These are phyloP conservation scores for Ivindomyrus marchei DNA, from an alignment of 2,113 vertebrate species.

Conservation along the genomic window DNA sequence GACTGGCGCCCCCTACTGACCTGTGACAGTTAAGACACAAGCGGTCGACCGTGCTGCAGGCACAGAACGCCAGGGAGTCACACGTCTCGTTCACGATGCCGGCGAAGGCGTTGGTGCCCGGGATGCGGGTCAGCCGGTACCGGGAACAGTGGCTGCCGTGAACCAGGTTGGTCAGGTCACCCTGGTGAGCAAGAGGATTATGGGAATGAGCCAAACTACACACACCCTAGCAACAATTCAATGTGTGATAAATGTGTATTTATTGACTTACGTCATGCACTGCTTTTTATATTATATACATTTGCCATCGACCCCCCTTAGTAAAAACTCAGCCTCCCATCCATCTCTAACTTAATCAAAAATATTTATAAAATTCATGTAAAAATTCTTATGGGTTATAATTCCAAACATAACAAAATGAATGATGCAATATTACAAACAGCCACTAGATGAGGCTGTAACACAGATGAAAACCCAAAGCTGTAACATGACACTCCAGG, in stretches of 20 bases:
- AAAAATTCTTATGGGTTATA: not conserved
- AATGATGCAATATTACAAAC: not conserved
- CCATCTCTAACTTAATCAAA: not conserved
- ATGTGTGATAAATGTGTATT: not conserved
- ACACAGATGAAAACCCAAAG: not conserved
- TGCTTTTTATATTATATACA: no score
- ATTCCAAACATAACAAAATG: not conserved
- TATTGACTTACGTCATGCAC: no score
- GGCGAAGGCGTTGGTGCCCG: conserved; percentile 90
- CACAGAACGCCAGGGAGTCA: conserved; percentile 92
- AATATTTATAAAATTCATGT: not conserved
- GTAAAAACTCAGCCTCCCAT: not conserved
- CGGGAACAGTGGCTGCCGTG: conserved; percentile 96
- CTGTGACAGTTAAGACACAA: conserved; percentile 98
- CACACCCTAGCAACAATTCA: not conserved
- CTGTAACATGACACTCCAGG: not conserved
- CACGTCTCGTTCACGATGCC: conserved; percentile 96
- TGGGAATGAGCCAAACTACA: not conserved
- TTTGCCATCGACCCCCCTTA: no score
- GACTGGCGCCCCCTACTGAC: conserved; percentile 43
- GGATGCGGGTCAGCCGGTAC: conserved; percentile 86
- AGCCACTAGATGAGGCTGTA: conserved; percentile 11
- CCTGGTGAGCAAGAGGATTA: conserved; percentile 54
- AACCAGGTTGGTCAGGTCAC: conserved; percentile 93
- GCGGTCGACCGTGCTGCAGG: conserved; percentile 94